Percentiles rank a stretch among this genome's conserved stretches.
Evolutionary conservation across 2,888 invertebrate genomes (phyloP).

Genomic region (Halictus ligatus): DNA sequence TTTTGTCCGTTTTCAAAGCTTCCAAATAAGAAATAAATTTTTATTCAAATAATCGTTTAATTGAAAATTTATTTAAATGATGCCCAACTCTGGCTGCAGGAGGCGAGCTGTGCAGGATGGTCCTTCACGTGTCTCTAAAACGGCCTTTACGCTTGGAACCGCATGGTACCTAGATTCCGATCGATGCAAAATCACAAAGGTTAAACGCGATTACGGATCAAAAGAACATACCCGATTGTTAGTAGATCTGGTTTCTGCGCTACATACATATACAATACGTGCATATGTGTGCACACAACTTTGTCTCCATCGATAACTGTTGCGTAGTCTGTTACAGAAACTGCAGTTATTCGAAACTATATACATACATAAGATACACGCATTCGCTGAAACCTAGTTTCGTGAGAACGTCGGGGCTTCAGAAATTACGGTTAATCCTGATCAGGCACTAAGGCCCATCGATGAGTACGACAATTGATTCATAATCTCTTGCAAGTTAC

Average conservation of each 20-base stretch:
- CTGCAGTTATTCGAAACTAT: background rate
- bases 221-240: constrained; percentile 5
- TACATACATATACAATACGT: background rate
- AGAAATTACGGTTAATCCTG: background rate
- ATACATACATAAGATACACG: background rate
- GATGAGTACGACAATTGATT: background rate
- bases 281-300: background rate
- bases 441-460: background rate
- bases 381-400: constrained; percentile 14
- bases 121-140: constrained; percentile 39
- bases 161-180: constrained; percentile 53
- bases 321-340: background rate
- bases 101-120: constrained; percentile 28
- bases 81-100: too few relatives aligned
- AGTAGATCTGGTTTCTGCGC: background rate
- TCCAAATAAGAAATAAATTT: too few relatives aligned
- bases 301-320: background rate
- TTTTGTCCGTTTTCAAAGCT: too few relatives aligned
- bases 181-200: constrained; percentile 65
- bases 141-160: constrained; percentile 49
- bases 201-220: constrained; percentile 38
- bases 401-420: constrained; percentile 3
- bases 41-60: too few relatives aligned
- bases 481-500: background rate
- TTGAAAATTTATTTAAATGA: too few relatives aligned